Evolutionary conservation across 1,140 invertebrate genomes (phyloP).

Genomic region (Orchestia grillus): DNA sequence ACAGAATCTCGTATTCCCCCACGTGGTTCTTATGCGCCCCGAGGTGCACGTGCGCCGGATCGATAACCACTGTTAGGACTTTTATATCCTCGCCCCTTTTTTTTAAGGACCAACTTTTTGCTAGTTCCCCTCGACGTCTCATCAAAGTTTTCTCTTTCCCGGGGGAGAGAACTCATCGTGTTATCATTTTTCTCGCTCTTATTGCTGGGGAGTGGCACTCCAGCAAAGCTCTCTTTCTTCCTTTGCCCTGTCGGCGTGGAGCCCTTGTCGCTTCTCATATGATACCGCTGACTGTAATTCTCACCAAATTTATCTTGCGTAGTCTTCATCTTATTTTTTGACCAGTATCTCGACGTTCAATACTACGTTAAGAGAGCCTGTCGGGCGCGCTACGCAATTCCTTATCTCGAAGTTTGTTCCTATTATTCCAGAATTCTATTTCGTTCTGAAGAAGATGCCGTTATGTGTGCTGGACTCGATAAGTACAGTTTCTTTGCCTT

Average conservation of each 20-base stretch:
- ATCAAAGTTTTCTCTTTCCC: slow-evolving; percentile 40
- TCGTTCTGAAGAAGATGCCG: too few relatives aligned
- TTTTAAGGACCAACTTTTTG: neutral
- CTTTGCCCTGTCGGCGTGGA: neutral
- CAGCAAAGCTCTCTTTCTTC: neutral
- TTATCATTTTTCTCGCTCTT: slow-evolving; percentile 15
- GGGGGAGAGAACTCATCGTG: slow-evolving; percentile 25
- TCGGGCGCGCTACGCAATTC: too few relatives aligned
- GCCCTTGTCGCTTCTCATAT: neutral
- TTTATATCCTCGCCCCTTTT: neutral
- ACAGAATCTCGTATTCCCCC: neutral
- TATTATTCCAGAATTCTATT: too few relatives aligned
- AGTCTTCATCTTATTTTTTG: neutral
- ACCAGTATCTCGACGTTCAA: neutral
- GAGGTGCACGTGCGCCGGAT: neutral
- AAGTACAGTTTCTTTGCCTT: too few relatives aligned
- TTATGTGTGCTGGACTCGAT: too few relatives aligned
- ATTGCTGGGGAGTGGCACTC: slow-evolving; percentile 16
- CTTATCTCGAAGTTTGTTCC: too few relatives aligned
- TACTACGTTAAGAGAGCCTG: too few relatives aligned
- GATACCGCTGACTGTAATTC: neutral
- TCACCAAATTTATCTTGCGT: neutral
- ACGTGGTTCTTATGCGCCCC: neutral
- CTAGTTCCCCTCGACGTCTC: slow-evolving; percentile 24
- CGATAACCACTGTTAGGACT: neutral